phyloP scores from a whole-genome alignment of 2,797 vertebrate genomes.

The Melanotaenia nigrans region DNA sequence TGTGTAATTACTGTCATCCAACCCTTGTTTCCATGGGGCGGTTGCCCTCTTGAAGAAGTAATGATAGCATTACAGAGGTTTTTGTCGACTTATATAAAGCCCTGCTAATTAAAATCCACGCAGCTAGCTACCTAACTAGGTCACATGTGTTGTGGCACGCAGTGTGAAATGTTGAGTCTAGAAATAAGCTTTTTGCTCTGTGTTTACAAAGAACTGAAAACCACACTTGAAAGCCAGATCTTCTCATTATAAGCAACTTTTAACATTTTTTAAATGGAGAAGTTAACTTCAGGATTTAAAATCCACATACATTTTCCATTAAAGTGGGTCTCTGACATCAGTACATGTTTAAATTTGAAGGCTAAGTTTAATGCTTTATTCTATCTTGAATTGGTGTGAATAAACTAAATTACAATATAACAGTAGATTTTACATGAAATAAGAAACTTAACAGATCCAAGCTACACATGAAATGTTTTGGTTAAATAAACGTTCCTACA shows the following conservation, averaged over 20 bases:
- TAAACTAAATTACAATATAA: not conserved
- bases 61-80: slow-evolving; percentile 5
- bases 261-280: not conserved
- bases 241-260: not conserved
- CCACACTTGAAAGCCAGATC: not conserved
- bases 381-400: not conserved
- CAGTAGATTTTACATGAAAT: too few species aligned
- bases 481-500: not conserved
- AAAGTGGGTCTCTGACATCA: not conserved
- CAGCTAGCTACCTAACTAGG: slow-evolving; percentile 1
- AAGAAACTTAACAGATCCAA: not conserved
- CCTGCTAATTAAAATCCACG: slow-evolving; percentile 11
- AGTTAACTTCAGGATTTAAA: not conserved
- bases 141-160: not conserved
- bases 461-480: not conserved
- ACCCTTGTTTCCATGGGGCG: not conserved
- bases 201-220: slow-evolving; percentile 17
- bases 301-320: not conserved
- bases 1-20: not conserved
- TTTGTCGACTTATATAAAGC: slow-evolving; percentile 13
- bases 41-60: not conserved
- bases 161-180: not conserved
- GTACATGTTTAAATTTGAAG: not conserved
- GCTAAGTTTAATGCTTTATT: not conserved
- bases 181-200: slow-evolving; percentile 9